These are phyloP conservation scores for Peromyscus aztecus DNA, from an alignment of 2,797 vertebrate species.

Conservation along the genomic window DNA sequence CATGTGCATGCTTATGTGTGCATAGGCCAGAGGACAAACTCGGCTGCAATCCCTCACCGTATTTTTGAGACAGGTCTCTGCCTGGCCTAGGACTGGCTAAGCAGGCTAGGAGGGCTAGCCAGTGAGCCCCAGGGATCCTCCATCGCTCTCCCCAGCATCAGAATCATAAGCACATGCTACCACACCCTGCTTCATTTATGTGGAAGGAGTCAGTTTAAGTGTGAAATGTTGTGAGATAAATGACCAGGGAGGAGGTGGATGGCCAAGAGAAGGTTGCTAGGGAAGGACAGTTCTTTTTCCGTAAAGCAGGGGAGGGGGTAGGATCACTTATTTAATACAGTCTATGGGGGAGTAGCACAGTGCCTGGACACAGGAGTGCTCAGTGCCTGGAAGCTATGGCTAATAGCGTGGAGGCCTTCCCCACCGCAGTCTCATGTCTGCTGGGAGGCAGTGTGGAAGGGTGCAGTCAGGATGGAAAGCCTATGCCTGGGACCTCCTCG, in stretches of 20 bases:
- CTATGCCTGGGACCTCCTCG: not conserved
- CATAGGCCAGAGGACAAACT: not conserved
- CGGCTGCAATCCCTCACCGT: not conserved
- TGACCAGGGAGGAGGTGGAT: not conserved
- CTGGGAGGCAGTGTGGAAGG: not conserved
- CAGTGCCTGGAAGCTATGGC: not conserved
- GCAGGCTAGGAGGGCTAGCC: not conserved
- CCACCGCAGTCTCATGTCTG: not conserved
- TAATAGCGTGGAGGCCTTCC: not conserved
- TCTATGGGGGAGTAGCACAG: not conserved
- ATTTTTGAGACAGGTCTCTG: not conserved
- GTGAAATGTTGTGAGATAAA: not conserved
- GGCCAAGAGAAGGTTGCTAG: not conserved
- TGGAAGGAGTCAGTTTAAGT: not conserved
- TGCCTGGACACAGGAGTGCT: not conserved
- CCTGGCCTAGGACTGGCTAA: not conserved
- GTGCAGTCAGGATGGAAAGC: not conserved
- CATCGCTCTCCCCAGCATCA: not conserved
- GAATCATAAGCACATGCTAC: not conserved
- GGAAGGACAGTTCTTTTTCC: not conserved
- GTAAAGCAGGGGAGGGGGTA: not conserved
- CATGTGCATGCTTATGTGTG: not conserved
- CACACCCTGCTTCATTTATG: not conserved
- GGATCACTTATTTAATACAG: not conserved
- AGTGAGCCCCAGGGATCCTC: not conserved